A percentile compares a stretch with the other conserved stretches of the same genome.
Evolutionary conservation across 2,888 invertebrate genomes (phyloP).

Genomic region (Aporophyla lueneburgensis): DNA sequence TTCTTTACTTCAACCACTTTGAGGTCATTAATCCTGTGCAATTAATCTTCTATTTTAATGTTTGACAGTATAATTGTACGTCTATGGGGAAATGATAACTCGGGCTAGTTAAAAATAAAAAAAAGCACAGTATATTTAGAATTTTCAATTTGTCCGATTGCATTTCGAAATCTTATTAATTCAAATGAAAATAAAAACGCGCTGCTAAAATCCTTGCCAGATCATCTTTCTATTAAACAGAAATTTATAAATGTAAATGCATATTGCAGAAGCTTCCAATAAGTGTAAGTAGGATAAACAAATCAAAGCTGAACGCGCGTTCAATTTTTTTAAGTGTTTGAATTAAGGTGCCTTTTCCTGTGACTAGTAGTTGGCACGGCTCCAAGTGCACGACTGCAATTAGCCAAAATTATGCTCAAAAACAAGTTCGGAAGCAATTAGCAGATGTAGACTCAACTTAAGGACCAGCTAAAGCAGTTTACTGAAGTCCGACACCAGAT

Average conservation of each 20-base stretch:
- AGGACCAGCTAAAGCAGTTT: slow-evolving; percentile 81
- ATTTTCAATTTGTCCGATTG: slow-evolving; percentile 24
- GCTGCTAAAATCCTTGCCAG: slow-evolving; percentile 22
- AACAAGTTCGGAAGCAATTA: slow-evolving; percentile 89
- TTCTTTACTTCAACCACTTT: slow-evolving; percentile 62
- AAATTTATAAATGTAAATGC: slow-evolving; percentile 39
- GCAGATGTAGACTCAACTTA: slow-evolving; percentile 86
- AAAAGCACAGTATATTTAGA: not conserved
- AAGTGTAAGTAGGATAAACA: slow-evolving; percentile 65
- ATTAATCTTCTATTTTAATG: slow-evolving; percentile 36
- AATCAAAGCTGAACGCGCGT: slow-evolving; percentile 67
- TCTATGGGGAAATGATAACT: not conserved
- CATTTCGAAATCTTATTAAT: slow-evolving; percentile 18
- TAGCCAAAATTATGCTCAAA: slow-evolving; percentile 89
- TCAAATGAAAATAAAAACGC: slow-evolving; percentile 9
- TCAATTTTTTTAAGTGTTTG: slow-evolving; percentile 73
- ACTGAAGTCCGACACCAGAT: slow-evolving; percentile 73
- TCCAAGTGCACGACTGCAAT: slow-evolving; percentile 87
- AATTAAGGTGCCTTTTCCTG: slow-evolving; percentile 81
- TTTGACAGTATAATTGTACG: slow-evolving; percentile 9
- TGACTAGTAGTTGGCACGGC: slow-evolving; percentile 79
- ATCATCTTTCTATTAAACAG: slow-evolving; percentile 33
- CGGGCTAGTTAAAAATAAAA: not conserved
- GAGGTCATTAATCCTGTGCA: slow-evolving; percentile 60
- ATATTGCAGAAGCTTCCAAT: slow-evolving; percentile 44